phyloP scores from a whole-genome alignment of 2,888 invertebrate genomes.

The Xestoiulus laeticollis region DNA sequence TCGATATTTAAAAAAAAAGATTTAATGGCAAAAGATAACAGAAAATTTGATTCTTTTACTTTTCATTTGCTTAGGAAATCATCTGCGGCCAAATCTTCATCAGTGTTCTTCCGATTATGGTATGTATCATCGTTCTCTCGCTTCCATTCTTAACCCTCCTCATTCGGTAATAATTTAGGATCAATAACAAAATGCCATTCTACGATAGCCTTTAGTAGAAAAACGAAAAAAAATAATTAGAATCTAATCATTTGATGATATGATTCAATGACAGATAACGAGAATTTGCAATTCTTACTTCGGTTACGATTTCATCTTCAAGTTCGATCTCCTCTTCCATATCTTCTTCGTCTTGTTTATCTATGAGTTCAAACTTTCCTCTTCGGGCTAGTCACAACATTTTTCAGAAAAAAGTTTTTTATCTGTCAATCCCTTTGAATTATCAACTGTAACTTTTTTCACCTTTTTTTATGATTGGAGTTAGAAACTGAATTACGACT shows the following conservation, averaged over 20 bases:
- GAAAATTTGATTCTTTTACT: not conserved
- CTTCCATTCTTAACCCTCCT: not conserved
- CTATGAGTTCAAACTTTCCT: slow-evolving; percentile 46
- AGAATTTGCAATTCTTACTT: not conserved
- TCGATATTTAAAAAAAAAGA: not conserved
- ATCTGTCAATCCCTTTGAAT: not conserved
- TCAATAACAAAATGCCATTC: slow-evolving; percentile 19
- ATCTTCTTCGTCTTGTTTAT: slow-evolving; percentile 31
- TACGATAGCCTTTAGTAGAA: slow-evolving; percentile 27
- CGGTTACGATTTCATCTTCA: slow-evolving; percentile 28
- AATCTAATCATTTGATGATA: not conserved
- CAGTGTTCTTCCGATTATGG: not conserved
- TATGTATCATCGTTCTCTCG: not conserved
- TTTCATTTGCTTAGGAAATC: too few species aligned
- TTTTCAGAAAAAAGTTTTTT: not conserved
- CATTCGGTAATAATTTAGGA: not conserved
- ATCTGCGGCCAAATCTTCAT: not conserved
- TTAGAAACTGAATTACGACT: slow-evolving; percentile 25
- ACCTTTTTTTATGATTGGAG: slow-evolving; percentile 36
- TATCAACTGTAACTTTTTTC: too few species aligned
- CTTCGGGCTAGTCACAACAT: not conserved
- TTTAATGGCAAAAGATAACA: not conserved
- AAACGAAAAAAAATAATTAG: too few species aligned
- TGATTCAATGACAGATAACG: not conserved
- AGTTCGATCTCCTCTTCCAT: not conserved